Evolutionary conservation across 2,888 invertebrate genomes (phyloP).

Genomic region (Himalopsyche kuldschensis): DNA sequence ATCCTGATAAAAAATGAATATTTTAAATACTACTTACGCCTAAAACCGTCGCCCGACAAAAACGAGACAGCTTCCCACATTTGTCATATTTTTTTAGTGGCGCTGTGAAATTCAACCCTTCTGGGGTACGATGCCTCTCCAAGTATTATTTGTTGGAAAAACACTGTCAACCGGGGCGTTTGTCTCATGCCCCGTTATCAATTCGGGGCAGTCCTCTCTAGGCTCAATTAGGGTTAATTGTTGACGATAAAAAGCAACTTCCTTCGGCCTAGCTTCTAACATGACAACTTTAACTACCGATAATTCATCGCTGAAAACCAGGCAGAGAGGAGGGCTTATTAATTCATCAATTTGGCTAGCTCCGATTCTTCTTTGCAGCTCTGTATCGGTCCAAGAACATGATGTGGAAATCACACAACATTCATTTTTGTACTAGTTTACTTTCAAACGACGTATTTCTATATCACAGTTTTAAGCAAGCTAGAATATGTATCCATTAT

Average conservation of each 20-base stretch:
- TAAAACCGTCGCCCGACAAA: too few species aligned
- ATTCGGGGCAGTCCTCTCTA: conserved; percentile 13
- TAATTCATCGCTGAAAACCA: conserved; percentile 13
- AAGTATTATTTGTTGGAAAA: neutral
- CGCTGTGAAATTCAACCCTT: conserved; percentile 6
- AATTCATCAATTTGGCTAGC: conserved; percentile 9
- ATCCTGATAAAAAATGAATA: too few species aligned
- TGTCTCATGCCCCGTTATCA: conserved; percentile 4
- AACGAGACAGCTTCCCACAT: conserved; percentile 6
- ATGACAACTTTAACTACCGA: conserved; percentile 26
- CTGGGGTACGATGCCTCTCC: neutral
- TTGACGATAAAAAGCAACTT: conserved; percentile 24
- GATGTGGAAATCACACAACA: too few species aligned
- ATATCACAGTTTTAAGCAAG: too few species aligned
- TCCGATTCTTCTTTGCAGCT: neutral
- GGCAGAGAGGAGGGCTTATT: conserved; percentile 7
- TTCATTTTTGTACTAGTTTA: too few species aligned
- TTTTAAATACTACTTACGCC: too few species aligned
- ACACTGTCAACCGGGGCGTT: neutral
- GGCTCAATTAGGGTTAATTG: conserved; percentile 34
- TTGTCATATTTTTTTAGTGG: conserved; percentile 7
- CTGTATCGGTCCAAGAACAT: too few species aligned
- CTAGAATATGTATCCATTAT: too few species aligned
- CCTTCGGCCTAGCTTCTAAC: conserved; percentile 1
- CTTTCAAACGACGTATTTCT: too few species aligned